Evolutionary conservation across 2,888 invertebrate species (phyloP), one percentile per base, ranked within the genome.

Genomic region (Entomobrya multifasciata): DNA sequence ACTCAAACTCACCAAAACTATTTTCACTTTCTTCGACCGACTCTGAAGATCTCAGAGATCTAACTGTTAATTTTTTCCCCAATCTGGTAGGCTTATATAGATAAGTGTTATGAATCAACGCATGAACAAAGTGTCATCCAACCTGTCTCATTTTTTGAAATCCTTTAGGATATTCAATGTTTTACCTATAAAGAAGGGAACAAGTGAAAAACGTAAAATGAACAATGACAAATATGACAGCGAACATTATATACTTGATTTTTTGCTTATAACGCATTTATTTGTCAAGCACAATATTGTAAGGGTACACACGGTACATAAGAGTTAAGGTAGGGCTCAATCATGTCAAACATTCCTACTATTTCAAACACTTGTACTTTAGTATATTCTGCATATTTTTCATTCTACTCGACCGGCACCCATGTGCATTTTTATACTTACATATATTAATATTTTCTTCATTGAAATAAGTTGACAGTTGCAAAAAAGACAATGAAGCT

Each of bases 1-100:
- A 76, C 36, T 27, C 76, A 76, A 52, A 20, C 3, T 15, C 44
- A 74, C 74, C 22, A 55, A 17, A 55, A 17, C 17, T 5, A 2
- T 17, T 22, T 55, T 60, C 74, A 27, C 74, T 57, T 30, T 55
- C n/a, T 41, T 44, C 79, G 6, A 27, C n/a, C 25, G 55, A 52
- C 80, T 25, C 80, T 27, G 13, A 17, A 55, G 70, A 70, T 67
- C 52, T 67, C 80, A 67, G 25, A 22, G n/a, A 22, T 55, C 36
- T 27, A 30, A 67, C 80, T 80, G 80, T 22, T 80, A 6, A 80
- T 30, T 36, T 67, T 55, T 80, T 55, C 17, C 22, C 80, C 36
- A 47, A 80, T 67, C 52, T 55, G 20, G 22, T 30, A 80, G 57
- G 30, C 67, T 80, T 80, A 80, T 80, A 80, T 80, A 80, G 80